Base-by-base conservation (phyloP, 2,888 invertebrate genomes). In the Eupeodes luniger region DNA sequence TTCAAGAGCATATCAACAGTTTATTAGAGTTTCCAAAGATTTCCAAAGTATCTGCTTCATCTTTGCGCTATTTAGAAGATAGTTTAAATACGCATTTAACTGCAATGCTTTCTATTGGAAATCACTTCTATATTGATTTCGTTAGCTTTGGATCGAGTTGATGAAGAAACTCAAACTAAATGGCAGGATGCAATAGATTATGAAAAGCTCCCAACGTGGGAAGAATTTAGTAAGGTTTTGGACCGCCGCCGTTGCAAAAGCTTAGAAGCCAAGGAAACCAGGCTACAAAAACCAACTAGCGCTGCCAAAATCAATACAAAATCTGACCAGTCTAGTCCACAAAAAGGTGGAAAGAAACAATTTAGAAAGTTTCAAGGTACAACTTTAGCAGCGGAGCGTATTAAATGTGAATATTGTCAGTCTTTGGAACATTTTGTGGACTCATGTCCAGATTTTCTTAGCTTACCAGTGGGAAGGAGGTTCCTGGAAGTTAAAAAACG, bases 401-500 rank as follows among this genome's bases (percentile, higher is more conserved):
- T 40, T 7, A 5, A 40, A 40, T 40, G 40, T 40, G 40, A 40
- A 62, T 62, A 11, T 11, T 62, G 40, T 11, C 6, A 62, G 40
- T 40, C 6, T 3, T 40, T 9, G 40, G 59, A 19, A 59, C 59
- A 59, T 12, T 59, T 34, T 19, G 36, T 14, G 6, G 70, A 57
- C 2, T 27, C 14, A 12, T 49, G 74, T 62, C 9, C 62, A 12
- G 51, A 36, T 11, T 75, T 75, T 75, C 36, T 62, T 10, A 62
- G 40, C 40, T 16, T 62, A 62, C 40, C 62, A 40, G 62, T 40
- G 36, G 40, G 62, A 62, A 53, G 19, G 40, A 51, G 75, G 40
- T 75, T 75, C 34, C 62, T 16, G 40, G 64, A 76, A 27, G 64
- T 55, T 11, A 76, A 76, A 55, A 64, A 44, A 40, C 27, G 51